phyloP scores from a whole-genome alignment of 1,140 invertebrate species.

The Euglossa dilemma region DNA sequence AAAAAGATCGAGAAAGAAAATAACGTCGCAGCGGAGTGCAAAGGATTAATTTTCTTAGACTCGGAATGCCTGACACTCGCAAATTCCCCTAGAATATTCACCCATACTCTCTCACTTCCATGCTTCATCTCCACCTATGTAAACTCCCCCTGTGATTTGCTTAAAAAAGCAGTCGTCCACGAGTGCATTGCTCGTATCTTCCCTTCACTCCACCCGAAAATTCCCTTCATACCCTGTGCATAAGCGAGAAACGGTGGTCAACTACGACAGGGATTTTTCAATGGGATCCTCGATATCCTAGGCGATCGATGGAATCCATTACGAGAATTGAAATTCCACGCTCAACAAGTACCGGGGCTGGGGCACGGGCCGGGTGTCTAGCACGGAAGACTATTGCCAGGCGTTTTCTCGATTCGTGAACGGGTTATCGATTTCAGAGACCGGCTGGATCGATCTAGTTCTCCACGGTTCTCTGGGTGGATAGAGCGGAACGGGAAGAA shows the following conservation, averaged over 20 bases:
- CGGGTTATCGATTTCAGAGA: neutral
- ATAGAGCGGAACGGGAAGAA: neutral
- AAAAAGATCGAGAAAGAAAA: too few species aligned
- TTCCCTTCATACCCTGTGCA: neutral
- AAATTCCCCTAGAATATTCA: too few species aligned
- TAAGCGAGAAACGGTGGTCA: neutral
- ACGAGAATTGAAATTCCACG: slow-evolving; percentile 50
- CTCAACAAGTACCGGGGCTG: slow-evolving; percentile 36
- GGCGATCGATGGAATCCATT: slow-evolving; percentile 44
- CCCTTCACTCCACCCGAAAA: neutral
- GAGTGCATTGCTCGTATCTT: neutral
- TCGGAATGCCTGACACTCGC: too few species aligned
- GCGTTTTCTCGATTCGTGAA: slow-evolving; percentile 4
- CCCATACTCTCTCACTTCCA: too few species aligned
- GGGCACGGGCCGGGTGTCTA: neutral
- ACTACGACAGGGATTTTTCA: slow-evolving; percentile 21
- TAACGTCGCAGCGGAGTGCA: too few species aligned
- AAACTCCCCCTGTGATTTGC: neutral
- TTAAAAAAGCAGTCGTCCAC: neutral
- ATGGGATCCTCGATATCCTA: neutral
- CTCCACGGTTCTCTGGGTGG: neutral
- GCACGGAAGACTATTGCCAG: neutral
- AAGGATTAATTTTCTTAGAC: too few species aligned
- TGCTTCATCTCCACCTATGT: neutral
- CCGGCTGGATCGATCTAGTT: slow-evolving; percentile 10